Evolutionary conservation across 2,888 invertebrate species (phyloP).

Genomic region (Asteroscopus sphinx): DNA sequence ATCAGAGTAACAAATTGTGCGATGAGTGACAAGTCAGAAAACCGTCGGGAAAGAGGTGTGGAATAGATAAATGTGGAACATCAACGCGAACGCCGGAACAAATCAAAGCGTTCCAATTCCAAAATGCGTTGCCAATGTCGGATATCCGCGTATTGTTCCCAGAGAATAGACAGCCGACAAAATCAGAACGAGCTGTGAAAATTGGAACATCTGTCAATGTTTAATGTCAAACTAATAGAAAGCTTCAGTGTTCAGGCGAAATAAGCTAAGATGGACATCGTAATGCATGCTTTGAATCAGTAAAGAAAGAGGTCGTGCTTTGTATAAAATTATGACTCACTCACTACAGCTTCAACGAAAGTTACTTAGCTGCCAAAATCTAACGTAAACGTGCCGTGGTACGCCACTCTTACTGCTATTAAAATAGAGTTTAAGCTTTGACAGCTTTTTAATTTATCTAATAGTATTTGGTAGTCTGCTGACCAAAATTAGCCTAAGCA

Average conservation of each 20-base stretch:
- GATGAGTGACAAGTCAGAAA: conserved; percentile 3
- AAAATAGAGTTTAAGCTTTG: conserved; percentile 29
- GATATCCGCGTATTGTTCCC: conserved; percentile 45
- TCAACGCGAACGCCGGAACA: conserved; percentile 23
- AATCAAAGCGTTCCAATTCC: conserved; percentile 43
- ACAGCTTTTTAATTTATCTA: conserved; percentile 18
- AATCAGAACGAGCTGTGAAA: conserved; percentile 29
- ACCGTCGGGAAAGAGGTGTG: background rate
- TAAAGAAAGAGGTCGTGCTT: conserved; percentile 33
- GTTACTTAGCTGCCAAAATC: conserved; percentile 28
- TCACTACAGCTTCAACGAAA: conserved; percentile 29
- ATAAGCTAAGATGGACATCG: conserved; percentile 20
- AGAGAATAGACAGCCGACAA: conserved; percentile 6
- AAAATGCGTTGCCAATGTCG: conserved; percentile 26
- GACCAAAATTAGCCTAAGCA: conserved; percentile 47
- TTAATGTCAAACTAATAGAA: conserved; percentile 32
- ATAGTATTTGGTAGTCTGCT: conserved; percentile 24
- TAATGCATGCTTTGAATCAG: conserved; percentile 30
- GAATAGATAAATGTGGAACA: conserved; percentile 17
- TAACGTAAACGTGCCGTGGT: conserved; percentile 3
- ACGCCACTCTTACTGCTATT: conserved; percentile 25
- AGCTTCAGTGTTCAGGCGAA: conserved; percentile 19
- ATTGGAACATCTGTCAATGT: conserved; percentile 21
- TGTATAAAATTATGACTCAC: conserved; percentile 47
- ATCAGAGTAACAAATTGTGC: no score